A percentile compares a stretch with the other conserved stretches of the same genome.
These are phyloP conservation scores for Hemichromis elongatus DNA, from an alignment of 2,113 vertebrate species.

Conservation along the genomic window DNA sequence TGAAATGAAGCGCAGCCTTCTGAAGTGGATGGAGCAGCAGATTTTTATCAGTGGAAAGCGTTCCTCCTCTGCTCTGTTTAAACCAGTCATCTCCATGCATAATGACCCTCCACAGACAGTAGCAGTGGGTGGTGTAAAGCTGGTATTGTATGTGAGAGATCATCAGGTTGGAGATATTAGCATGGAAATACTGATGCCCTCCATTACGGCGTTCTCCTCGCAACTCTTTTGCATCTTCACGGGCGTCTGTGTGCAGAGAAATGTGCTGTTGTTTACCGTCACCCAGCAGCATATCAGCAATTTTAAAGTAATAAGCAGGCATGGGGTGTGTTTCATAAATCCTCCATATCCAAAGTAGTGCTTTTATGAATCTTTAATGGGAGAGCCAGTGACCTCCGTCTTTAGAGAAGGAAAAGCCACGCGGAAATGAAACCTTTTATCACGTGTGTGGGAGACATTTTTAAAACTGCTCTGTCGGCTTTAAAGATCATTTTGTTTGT, in stretches of 20 bases:
- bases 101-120: slow-evolving; percentile 58
- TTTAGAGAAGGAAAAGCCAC: slow-evolving; percentile 49
- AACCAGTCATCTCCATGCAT: slow-evolving; percentile 67
- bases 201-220: slow-evolving; percentile 50
- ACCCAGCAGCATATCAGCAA: slow-evolving; percentile 50
- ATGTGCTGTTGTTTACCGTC: slow-evolving; percentile 45
- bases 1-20: not conserved
- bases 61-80: not conserved
- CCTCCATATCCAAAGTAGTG: slow-evolving; percentile 47
- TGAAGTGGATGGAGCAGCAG: not conserved
- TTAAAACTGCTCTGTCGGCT: not conserved
- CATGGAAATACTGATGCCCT: slow-evolving; percentile 68
- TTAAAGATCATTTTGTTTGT: not conserved
- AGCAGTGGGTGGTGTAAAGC: not conserved
- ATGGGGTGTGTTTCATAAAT: slow-evolving; percentile 57
- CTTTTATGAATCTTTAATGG: slow-evolving; percentile 62
- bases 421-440: slow-evolving; percentile 39
- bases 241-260: slow-evolving; percentile 40
- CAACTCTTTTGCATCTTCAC: slow-evolving; percentile 55
- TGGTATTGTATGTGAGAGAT: slow-evolving; percentile 52
- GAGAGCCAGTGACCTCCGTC: slow-evolving; percentile 51
- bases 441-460: not conserved
- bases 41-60: not conserved
- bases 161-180: slow-evolving; percentile 68
- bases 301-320: slow-evolving; percentile 63